Evolutionary conservation across 2,113 vertebrate genomes (phyloP), one percentile per base, ranked within the genome.

Genomic region (Platichthys stellatus): DNA sequence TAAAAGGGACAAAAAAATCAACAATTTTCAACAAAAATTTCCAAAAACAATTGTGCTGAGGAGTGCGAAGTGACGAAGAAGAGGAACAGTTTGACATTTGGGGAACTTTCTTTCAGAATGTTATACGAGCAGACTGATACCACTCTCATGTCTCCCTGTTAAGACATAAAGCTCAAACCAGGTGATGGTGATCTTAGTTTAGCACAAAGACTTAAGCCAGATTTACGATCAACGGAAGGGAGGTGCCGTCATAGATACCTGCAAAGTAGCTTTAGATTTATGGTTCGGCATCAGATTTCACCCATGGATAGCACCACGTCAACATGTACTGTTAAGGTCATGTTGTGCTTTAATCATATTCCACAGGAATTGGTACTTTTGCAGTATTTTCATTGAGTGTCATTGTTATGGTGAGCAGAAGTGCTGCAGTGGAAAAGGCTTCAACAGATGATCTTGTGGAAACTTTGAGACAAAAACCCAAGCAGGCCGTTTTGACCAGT

Each of bases 11-110:
- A 21, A 28, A 63, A 21, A 20, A 45, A 43, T n/a, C 51, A 47
- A 53, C 35, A 28, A 28, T 60, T 21, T 13, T 43, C 26, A 28
- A 28, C 26, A 28, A 28, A 4, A 28, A 3, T 28, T 28, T 28
- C 26, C 3, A 28, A 28, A 28, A 28, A 28, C 3, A 28, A 28
- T 65, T 40, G 31, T 15, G 26, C 12, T 66, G 63, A 65, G 43
- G 68, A 82, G 40, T 69, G 63, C 62, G 43, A 69, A 82, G 40
- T 49, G 24, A 57, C 38, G 61, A 21, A 58, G 61, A 21, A 58
- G 40, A 74, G 54, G 43, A 68, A 49, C 23, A 67, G 69, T 69
- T 80, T 12, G 24, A 1, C 47, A 47, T 72, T 73, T 54, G 47
- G 54, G 63, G 15, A 68, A 54, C 23, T 47, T 71, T 63, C 17